These are phyloP conservation scores for Drosophila siamana DNA, from an alignment of 2,888 invertebrate genomes.

Conservation along the genomic window DNA sequence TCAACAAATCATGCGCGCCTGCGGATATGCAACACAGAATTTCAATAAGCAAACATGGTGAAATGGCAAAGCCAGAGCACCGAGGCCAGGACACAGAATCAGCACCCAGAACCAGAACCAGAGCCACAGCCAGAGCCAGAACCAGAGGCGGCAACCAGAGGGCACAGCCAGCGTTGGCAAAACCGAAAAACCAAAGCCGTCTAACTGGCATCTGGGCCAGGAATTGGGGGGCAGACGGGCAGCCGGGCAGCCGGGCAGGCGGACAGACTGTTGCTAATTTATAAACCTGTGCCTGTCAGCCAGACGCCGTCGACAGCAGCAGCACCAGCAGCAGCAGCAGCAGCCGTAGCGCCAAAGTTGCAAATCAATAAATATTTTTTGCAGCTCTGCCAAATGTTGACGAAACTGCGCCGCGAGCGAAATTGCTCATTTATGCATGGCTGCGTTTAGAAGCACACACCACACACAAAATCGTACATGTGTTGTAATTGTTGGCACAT, in stretches of 20 bases:
- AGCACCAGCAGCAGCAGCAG: too few relatives aligned
- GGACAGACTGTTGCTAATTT: slow-evolving; percentile 75
- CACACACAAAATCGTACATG: slow-evolving; percentile 48
- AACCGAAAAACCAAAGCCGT: slow-evolving; percentile 19
- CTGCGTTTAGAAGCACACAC: slow-evolving; percentile 64
- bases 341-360: slow-evolving; percentile 53
- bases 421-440: slow-evolving; percentile 81
- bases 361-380: slow-evolving; percentile 78
- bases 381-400: slow-evolving; percentile 69
- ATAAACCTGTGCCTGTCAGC: slow-evolving; percentile 67
- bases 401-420: slow-evolving; percentile 70
- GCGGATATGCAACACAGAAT: slow-evolving; percentile 81
- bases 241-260: background rate
- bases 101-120: slow-evolving; percentile 16
- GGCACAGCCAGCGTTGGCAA: background rate
- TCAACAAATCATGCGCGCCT: slow-evolving; percentile 80
- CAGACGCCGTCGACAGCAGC: slow-evolving; percentile 39
- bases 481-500: slow-evolving; percentile 71
- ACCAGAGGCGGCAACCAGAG: too few relatives aligned
- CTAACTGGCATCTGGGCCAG: slow-evolving; percentile 11
- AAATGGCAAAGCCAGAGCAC: slow-evolving; percentile 27
- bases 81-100: slow-evolving; percentile 10
- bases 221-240: background rate
- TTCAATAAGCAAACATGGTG: slow-evolving; percentile 76
- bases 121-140: background rate